Base-by-base conservation (phyloP, 2,888 invertebrate species). In the Heteromyza rotundicornis region DNA sequence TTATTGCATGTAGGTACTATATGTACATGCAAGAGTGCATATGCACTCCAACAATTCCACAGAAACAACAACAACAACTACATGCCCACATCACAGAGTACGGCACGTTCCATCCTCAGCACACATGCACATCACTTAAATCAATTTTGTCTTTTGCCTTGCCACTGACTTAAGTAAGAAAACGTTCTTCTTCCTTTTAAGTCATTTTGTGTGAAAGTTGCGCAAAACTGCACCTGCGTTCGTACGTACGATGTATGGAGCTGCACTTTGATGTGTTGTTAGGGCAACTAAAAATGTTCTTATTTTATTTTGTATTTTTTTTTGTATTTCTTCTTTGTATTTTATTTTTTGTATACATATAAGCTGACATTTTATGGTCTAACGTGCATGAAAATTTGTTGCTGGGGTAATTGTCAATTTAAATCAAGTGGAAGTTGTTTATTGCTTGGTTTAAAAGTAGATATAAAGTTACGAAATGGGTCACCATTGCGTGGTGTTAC, bases 81-180 rank as follows among this genome's bases (percentile, higher is more conserved):
- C n/a, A n/a, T n/a, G n/a, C n/a, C n/a, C n/a, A n/a, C n/a, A n/a
- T n/a, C n/a, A n/a, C n/a, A 27, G 27, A 7, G 27, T 10, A 27
- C 27, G 40, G 40, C 40, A 40, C n/a, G 14, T 40, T n/a, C 40
- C 14, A 8, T 3, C 40, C 5, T 3, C 3, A n/a, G 14, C 40
- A 40, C 40, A 40, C 40, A 40, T n/a, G n/a, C 40, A 40, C 40
- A 20, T 19, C 17, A 47, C 47, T 47, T 47, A 47, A 47, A 47
- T 47, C 47, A 47, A 47, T 47, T 47, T 40, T 40, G 32, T 12
- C 32, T 32, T 40, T n/a, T 27, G 27, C 27, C 40, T 40, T n/a
- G 40, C 5, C 40, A 10, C 14, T 32, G 40, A 40, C 40, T 40
- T n/a, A 40, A 40, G 14, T 47, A 47, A 47, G 47, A 20, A 17